These are phyloP conservation scores for Nesidiocoris tenuis DNA, from an alignment of 2,888 invertebrate species.

Conservation along the genomic window DNA sequence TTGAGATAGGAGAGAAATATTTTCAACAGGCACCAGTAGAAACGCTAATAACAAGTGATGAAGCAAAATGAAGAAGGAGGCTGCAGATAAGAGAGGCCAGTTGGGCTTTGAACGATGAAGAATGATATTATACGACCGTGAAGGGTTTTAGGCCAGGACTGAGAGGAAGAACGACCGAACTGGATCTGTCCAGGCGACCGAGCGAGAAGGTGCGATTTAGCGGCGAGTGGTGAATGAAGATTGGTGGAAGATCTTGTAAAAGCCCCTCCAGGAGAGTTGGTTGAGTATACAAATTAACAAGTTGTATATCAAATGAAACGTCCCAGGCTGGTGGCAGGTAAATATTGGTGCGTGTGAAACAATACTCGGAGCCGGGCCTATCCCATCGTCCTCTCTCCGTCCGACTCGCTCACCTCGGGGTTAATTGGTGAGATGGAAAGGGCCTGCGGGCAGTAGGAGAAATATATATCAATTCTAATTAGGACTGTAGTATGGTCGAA, in stretches of 20 bases:
- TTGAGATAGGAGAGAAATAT: neutral
- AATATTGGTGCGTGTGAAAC: conserved; percentile 43
- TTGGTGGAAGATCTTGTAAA: conserved; percentile 8
- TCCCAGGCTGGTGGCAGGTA: conserved; percentile 40
- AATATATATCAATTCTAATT: conserved; percentile 43
- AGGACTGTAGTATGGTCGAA: conserved; percentile 31
- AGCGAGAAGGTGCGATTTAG: neutral
- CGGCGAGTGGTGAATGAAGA: neutral
- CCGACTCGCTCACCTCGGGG: neutral
- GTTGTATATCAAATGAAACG: conserved; percentile 42
- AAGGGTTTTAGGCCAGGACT: neutral
- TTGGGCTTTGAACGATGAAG: neutral
- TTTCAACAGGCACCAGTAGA: neutral
- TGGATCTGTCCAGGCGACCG: neutral
- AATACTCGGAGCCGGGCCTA: conserved; percentile 13
- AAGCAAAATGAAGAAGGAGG: conserved; percentile 25
- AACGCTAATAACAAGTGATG: conserved; percentile 40
- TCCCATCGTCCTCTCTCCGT: conserved; percentile 11
- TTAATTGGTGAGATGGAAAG: conserved; percentile 38
- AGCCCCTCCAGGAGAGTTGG: conserved; percentile 31
- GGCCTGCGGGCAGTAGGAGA: conserved; percentile 22
- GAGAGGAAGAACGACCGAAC: neutral
- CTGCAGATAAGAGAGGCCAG: neutral
- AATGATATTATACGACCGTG: neutral
- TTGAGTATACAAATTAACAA: conserved; percentile 43